These are phyloP conservation scores for Falco novaeseelandiae DNA, from an alignment of 2,797 vertebrate genomes.

Conservation along the genomic window DNA sequence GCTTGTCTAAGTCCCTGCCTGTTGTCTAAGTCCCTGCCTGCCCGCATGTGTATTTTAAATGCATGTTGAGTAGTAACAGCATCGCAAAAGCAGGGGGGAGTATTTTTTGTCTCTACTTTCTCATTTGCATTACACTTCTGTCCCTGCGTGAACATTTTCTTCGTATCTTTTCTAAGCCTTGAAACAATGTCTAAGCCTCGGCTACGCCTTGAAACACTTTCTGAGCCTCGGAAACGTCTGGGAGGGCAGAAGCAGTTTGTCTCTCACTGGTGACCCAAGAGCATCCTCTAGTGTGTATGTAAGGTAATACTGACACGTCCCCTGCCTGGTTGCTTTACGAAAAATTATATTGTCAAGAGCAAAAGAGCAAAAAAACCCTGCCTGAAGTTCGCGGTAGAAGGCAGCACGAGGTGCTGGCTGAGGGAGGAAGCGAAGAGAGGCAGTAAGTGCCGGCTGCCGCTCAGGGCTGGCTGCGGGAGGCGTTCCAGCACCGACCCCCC, in stretches of 20 bases:
- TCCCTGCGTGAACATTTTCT: not conserved
- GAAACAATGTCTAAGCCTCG: not conserved
- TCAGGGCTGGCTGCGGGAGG: not conserved
- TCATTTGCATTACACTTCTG: not conserved
- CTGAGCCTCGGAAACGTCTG: not conserved
- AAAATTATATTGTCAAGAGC: fast-evolving
- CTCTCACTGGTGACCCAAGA: conserved; percentile 53
- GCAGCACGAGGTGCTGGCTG: not conserved
- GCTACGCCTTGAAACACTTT: not conserved
- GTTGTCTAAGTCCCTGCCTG: not conserved
- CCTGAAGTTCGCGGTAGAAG: not conserved
- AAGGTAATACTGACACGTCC: not conserved
- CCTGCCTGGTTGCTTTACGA: not conserved
- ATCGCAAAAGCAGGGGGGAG: not conserved
- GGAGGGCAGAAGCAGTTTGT: not conserved
- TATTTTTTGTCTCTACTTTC: not conserved
- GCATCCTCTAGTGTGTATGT: conserved; percentile 63
- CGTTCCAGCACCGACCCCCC: not conserved
- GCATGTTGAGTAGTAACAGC: not conserved
- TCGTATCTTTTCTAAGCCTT: not conserved
- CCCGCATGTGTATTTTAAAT: not conserved
- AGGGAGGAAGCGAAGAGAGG: not conserved
- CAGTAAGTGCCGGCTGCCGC: not conserved
- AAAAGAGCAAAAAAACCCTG: not conserved
- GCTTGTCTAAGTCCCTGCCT: not conserved